Evolutionary conservation across 2,113 vertebrate species (phyloP).

Genomic region (Onychorhynchus coronatus): DNA sequence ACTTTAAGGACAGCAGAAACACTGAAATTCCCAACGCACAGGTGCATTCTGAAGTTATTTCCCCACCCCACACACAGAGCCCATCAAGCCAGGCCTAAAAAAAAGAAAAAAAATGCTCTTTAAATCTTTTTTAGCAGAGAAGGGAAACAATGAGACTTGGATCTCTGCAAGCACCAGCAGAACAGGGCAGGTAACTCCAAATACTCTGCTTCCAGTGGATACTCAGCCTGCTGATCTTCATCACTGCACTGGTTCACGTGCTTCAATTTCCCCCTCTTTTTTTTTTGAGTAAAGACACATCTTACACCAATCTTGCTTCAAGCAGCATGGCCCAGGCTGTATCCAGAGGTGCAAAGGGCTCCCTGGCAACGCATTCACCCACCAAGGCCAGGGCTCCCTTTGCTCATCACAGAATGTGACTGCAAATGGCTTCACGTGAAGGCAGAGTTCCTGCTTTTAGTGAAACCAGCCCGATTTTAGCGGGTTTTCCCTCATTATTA

Average conservation of each 20-base stretch:
- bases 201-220: accelerated
- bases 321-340: neutral
- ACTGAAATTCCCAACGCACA: neutral
- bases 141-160: neutral
- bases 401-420: accelerated
- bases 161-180: neutral
- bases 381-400: neutral
- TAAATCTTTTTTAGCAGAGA: neutral
- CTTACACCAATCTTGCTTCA: neutral
- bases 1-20: neutral
- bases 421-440: accelerated
- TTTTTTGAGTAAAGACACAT: neutral
- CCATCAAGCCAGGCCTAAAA: neutral
- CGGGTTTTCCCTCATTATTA: accelerated
- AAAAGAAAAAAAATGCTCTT: neutral
- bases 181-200: neutral
- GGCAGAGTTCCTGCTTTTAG: accelerated
- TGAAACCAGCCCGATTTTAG: accelerated
- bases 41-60: neutral
- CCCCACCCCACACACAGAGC: accelerated
- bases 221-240: neutral
- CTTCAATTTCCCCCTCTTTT: neutral
- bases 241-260: neutral
- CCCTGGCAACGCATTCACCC: too few relatives aligned
- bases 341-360: neutral